Conservation (phyloP, 2,797 vertebrate genomes). For the Centroberyx gerrardi region DNA sequence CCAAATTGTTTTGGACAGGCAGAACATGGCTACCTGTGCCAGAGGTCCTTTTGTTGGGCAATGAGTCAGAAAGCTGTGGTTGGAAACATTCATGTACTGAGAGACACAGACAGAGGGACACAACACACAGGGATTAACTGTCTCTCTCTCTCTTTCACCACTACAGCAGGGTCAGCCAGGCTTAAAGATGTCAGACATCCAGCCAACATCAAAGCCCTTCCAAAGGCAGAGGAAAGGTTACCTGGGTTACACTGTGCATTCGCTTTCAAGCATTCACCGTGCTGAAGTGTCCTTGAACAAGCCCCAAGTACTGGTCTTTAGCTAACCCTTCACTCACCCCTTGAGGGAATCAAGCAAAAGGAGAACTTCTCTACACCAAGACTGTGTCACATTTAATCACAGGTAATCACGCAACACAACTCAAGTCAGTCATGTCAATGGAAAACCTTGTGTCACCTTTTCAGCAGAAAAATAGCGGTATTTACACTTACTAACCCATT, state of each 20-base stretch:
- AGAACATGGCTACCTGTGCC: neutral
- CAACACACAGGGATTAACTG: neutral
- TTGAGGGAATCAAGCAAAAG: slow-evolving; percentile 27
- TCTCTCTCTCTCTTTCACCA: slow-evolving; percentile 41
- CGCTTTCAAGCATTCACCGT: slow-evolving; percentile 16
- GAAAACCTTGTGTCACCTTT: too few species aligned
- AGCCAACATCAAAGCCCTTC: slow-evolving; percentile 39
- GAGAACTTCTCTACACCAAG: neutral
- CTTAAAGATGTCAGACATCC: slow-evolving; percentile 24
- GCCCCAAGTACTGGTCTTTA: neutral
- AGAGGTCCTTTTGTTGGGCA: slow-evolving; percentile 9
- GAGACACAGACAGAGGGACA: slow-evolving; percentile 24
- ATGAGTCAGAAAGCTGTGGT: slow-evolving; percentile 1
- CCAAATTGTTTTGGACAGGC: slow-evolving; percentile 11
- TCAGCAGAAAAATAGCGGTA: too few species aligned
- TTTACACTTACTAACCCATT: too few species aligned
- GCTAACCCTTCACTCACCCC: slow-evolving; percentile 26
- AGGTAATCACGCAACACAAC: neutral
- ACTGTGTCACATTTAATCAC: neutral
- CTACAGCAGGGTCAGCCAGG: slow-evolving; percentile 38
- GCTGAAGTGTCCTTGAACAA: slow-evolving; percentile 48
- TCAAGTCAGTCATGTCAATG: too few species aligned
- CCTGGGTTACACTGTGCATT: neutral
- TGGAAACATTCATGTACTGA: neutral
- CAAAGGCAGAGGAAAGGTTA: slow-evolving; percentile 11